These are phyloP conservation scores for Pelmatolapia mariae DNA, from an alignment of 2,113 vertebrate genomes.

Conservation along the genomic window DNA sequence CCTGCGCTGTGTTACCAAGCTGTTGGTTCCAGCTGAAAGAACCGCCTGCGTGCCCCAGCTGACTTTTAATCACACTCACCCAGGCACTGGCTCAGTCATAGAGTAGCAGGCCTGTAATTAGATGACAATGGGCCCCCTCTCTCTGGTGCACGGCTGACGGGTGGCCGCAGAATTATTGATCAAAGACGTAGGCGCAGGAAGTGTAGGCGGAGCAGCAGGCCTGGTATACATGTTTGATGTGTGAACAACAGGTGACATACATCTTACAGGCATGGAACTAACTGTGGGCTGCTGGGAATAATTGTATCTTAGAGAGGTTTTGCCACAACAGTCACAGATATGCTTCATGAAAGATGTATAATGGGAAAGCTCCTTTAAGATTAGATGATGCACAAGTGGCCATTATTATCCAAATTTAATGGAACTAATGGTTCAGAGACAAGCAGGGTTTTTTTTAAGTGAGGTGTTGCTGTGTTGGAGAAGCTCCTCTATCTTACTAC, in stretches of 20 bases:
- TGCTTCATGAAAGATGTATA: neutral
- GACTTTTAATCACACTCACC: constrained; percentile 50
- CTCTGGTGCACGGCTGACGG: constrained; percentile 45
- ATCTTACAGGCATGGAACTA: constrained; percentile 10
- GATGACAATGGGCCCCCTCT: constrained; percentile 51
- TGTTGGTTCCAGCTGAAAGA: constrained; percentile 65
- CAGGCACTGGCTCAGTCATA: constrained; percentile 26
- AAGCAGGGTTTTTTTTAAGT: neutral
- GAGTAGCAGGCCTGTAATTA: constrained; percentile 60
- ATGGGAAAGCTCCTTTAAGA: neutral
- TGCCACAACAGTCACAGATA: constrained; percentile 12
- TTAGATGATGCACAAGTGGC: neutral
- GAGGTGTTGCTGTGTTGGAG: neutral
- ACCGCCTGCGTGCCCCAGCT: constrained; percentile 16
- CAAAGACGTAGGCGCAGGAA: constrained; percentile 54
- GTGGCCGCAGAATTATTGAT: constrained; percentile 53
- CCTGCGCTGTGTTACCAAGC: constrained; percentile 36
- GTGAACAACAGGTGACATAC: constrained; percentile 52
- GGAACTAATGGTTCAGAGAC: neutral
- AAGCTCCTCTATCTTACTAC: neutral
- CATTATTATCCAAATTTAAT: neutral
- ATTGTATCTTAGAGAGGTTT: constrained; percentile 20
- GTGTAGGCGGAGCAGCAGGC: neutral
- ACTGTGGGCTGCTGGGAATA: constrained; percentile 26
- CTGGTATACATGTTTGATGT: constrained; percentile 19